Evolutionary conservation across 2,113 vertebrate genomes (phyloP).

Genomic region (Hiodon tergisus): DNA sequence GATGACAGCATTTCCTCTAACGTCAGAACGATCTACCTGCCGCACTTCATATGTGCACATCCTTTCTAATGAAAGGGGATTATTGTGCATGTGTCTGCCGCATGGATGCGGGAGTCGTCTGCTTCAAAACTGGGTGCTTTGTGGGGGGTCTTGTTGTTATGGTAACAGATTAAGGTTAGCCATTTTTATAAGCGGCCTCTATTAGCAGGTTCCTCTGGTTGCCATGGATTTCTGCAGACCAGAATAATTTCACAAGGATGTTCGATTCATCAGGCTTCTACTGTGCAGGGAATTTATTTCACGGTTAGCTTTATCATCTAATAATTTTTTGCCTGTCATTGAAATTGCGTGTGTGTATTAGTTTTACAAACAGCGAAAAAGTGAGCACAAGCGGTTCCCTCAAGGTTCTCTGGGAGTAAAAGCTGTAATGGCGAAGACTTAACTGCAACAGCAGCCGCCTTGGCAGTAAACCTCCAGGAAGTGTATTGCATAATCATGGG

Average conservation of each 20-base stretch:
- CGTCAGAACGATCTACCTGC: conserved; percentile 19
- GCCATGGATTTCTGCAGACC: conserved; percentile 38
- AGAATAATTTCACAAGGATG: conserved; percentile 13
- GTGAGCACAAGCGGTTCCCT: neutral
- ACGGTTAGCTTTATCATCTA: neutral
- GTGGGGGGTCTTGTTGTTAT: conserved; percentile 35
- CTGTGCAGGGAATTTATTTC: neutral
- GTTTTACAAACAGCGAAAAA: neutral
- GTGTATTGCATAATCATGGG: no score
- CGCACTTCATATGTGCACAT: conserved; percentile 18
- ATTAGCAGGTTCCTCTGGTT: conserved; percentile 29
- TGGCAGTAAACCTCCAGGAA: neutral
- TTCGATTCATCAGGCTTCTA: neutral
- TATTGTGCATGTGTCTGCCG: conserved; percentile 14
- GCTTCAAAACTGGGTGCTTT: conserved; percentile 13
- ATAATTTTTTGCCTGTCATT: neutral
- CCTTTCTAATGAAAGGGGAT: conserved; percentile 17
- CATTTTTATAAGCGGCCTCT: conserved; percentile 16
- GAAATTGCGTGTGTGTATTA: neutral
- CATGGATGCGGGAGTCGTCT: conserved; percentile 1
- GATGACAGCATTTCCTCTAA: neutral
- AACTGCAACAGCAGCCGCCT: neutral
- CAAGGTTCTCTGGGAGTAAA: no score
- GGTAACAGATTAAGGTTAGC: conserved; percentile 38
- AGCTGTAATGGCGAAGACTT: no score